These are phyloP conservation scores for Tromatobia lineatoria DNA, from an alignment of 2,888 invertebrate species.

Conservation along the genomic window DNA sequence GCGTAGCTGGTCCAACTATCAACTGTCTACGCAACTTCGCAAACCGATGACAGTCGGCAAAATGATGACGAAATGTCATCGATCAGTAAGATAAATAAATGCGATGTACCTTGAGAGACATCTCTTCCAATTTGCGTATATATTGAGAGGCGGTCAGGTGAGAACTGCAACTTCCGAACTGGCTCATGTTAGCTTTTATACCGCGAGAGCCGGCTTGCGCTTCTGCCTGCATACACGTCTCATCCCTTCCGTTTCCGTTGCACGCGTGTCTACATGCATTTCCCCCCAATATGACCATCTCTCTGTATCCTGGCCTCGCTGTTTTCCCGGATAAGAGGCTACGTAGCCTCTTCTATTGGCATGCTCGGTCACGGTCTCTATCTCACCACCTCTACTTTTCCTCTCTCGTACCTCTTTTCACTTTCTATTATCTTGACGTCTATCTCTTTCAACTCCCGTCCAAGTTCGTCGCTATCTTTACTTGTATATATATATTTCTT, in stretches of 20 bases:
- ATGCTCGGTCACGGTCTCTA: constrained; percentile 36
- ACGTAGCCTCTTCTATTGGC: constrained; percentile 9
- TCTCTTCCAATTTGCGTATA: constrained; percentile 75
- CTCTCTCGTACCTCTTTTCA: neutral
- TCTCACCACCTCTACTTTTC: constrained; percentile 4
- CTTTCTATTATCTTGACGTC: too few species aligned
- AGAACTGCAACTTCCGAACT: constrained; percentile 83
- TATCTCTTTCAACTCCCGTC: too few species aligned
- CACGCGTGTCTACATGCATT: constrained; percentile 28
- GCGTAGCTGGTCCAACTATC: neutral
- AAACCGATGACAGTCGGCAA: neutral
- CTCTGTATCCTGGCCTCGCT: constrained; percentile 15
- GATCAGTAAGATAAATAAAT: neutral
- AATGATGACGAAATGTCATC: neutral
- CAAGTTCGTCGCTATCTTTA: too few species aligned
- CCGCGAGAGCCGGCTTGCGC: constrained; percentile 60
- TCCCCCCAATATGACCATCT: constrained; percentile 33
- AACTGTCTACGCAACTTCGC: neutral
- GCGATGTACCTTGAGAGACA: constrained; percentile 80
- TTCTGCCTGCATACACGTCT: constrained; percentile 69
- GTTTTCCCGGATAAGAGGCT: constrained; percentile 42
- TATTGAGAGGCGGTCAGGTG: constrained; percentile 78
- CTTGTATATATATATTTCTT: too few species aligned
- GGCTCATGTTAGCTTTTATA: constrained; percentile 82
- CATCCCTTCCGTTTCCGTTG: constrained; percentile 34